These are phyloP conservation scores for Palythoa caribaeorum DNA, from an alignment of 92 coral and sea anemone genomes.

Conservation along the genomic window DNA sequence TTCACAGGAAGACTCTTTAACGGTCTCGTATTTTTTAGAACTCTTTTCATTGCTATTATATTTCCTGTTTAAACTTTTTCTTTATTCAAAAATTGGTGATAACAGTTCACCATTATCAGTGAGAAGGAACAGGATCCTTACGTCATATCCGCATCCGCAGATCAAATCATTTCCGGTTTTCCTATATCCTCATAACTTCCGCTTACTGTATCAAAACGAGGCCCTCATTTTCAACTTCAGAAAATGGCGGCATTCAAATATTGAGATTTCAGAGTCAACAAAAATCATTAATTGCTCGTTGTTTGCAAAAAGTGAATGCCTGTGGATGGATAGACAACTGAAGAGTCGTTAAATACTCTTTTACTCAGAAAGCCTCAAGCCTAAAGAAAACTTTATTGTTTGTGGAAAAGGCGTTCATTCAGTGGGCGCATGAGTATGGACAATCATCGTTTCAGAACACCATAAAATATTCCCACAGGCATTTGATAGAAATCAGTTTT, in stretches of 20 bases:
- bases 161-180: conserved; percentile 26
- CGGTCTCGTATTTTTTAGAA: too few relatives aligned
- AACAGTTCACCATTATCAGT: too few relatives aligned
- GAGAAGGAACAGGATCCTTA: too few relatives aligned
- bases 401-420: background rate
- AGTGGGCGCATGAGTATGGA: background rate
- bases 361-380: background rate
- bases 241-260: conserved; percentile 46
- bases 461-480: background rate
- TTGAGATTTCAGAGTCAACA: conserved; percentile 16
- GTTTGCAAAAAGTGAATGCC: background rate
- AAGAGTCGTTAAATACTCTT: background rate
- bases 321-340: background rate
- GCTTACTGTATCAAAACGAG: conserved; percentile 36
- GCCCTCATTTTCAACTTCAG: background rate
- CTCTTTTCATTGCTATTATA: background rate
- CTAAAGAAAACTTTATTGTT: background rate
- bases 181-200: background rate
- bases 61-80: background rate
- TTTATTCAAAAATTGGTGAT: too few relatives aligned
- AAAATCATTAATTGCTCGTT: conserved; percentile 1
- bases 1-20: too few relatives aligned
- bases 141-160: background rate
- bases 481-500: background rate
- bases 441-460: background rate